phyloP scores from a whole-genome alignment of 2,888 invertebrate genomes.

The Thymelicus acteon region DNA sequence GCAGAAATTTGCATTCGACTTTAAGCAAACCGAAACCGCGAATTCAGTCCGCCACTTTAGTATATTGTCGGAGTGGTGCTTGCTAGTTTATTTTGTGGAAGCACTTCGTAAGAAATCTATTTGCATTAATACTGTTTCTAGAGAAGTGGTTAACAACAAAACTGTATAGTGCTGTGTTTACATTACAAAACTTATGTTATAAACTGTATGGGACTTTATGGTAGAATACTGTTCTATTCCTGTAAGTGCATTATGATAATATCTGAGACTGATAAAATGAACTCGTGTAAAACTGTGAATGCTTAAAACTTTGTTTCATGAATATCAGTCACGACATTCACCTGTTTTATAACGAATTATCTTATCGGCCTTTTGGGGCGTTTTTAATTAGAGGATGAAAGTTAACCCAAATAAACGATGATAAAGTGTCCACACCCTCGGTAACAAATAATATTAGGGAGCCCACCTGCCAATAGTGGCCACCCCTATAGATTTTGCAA shows the following conservation, averaged over 20 bases:
- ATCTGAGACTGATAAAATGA: background rate
- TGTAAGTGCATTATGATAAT: background rate
- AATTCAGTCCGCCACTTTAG: constrained; percentile 37
- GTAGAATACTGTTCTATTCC: background rate
- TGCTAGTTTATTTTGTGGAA: constrained; percentile 36
- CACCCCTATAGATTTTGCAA: constrained; percentile 77
- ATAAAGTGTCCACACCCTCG: constrained; percentile 62
- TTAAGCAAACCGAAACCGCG: constrained; percentile 43
- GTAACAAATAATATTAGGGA: constrained; percentile 67
- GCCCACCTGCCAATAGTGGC: constrained; percentile 70
- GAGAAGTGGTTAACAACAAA: constrained; percentile 12
- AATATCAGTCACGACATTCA: constrained; percentile 24
- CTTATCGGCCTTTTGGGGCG: constrained; percentile 45
- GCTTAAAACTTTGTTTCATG: constrained; percentile 23
- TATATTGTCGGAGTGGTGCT: constrained; percentile 37
- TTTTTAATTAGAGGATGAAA: constrained; percentile 54
- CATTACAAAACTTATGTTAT: constrained; percentile 17
- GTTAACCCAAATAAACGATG: constrained; percentile 61
- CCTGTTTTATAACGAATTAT: constrained; percentile 25
- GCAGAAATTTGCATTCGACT: constrained; percentile 41
- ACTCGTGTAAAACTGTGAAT: background rate
- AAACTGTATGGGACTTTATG: background rate
- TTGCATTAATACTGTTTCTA: constrained; percentile 33
- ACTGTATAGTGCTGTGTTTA: constrained; percentile 5
- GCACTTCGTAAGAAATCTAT: constrained; percentile 36